Evolutionary conservation across 2,888 invertebrate species (phyloP).

Genomic region (Epirrhoe tristata): DNA sequence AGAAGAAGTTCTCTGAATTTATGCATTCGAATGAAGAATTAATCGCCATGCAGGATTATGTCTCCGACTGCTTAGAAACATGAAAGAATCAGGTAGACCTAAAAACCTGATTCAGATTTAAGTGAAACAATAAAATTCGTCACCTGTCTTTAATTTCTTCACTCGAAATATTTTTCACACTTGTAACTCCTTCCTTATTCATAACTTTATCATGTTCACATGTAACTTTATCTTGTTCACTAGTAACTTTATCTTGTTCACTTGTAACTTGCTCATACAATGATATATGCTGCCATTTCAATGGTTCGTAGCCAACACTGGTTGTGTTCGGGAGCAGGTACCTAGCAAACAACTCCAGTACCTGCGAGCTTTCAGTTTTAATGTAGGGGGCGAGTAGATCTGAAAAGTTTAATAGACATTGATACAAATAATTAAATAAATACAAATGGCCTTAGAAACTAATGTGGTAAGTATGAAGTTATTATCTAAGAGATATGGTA

Average conservation of each 20-base stretch:
- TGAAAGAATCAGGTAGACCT: no score
- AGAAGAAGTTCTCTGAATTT: no score
- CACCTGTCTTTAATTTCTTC: conserved; percentile 43
- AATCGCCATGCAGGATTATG: no score
- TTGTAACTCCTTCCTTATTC: conserved; percentile 50
- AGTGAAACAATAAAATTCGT: conserved; percentile 28
- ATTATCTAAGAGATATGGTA: no score
- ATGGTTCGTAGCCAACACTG: conserved; percentile 94
- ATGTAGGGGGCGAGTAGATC: conserved; percentile 88
- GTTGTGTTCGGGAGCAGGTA: conserved; percentile 94
- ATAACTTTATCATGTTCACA: conserved; percentile 38
- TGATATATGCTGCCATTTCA: conserved; percentile 91
- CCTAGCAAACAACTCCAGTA: conserved; percentile 96
- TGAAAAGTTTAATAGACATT: conserved; percentile 55
- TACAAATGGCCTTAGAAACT: no score
- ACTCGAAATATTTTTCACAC: conserved; percentile 47
- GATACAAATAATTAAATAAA: neutral
- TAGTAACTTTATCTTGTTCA: conserved; percentile 45
- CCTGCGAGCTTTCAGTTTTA: conserved; percentile 81
- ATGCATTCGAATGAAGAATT: no score
- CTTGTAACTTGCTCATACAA: conserved; percentile 69
- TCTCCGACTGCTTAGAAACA: no score
- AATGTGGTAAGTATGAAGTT: no score
- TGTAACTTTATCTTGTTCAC: conserved; percentile 45
- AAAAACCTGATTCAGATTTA: no score